These are phyloP conservation scores for Sclerodermus sp. DNA, from an alignment of 2,888 invertebrate genomes.

Conservation along the genomic window DNA sequence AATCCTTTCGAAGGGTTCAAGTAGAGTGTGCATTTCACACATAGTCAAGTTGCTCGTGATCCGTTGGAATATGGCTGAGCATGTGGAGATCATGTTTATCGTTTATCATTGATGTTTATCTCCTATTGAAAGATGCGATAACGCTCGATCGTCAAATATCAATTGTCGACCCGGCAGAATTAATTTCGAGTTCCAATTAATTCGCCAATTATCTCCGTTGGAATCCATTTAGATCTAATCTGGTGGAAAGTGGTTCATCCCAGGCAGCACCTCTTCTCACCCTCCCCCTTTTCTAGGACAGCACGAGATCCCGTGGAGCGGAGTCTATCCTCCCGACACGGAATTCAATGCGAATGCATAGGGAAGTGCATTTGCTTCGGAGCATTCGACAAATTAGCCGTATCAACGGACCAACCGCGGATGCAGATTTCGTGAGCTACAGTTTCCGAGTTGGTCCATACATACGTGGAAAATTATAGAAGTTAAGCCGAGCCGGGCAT, in stretches of 20 bases:
- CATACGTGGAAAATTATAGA: slow-evolving; percentile 24
- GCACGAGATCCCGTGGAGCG: too few relatives aligned
- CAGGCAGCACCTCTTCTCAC: neutral
- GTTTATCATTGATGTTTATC: too few relatives aligned
- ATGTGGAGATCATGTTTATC: too few relatives aligned
- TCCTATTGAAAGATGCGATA: neutral
- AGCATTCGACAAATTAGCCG: slow-evolving; percentile 42
- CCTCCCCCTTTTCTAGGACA: neutral
- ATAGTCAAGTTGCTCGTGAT: too few relatives aligned
- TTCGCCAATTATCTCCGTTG: slow-evolving; percentile 39
- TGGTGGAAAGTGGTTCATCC: slow-evolving; percentile 29
- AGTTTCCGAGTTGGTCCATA: slow-evolving; percentile 25
- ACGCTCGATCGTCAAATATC: slow-evolving; percentile 22
- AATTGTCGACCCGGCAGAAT: slow-evolving; percentile 32
- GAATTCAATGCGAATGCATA: neutral
- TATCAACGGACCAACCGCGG: slow-evolving; percentile 28
- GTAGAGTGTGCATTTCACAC: too few relatives aligned
- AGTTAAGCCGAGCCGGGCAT: slow-evolving; percentile 25
- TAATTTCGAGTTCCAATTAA: slow-evolving; percentile 42
- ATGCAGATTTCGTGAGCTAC: slow-evolving; percentile 28
- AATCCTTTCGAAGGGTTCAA: too few relatives aligned
- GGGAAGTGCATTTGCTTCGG: slow-evolving; percentile 34
- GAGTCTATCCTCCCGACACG: too few relatives aligned
- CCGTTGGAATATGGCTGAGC: too few relatives aligned
- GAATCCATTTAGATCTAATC: slow-evolving; percentile 44